phyloP scores from a whole-genome alignment of 2,113 vertebrate species.

The Lagopus leucura region DNA sequence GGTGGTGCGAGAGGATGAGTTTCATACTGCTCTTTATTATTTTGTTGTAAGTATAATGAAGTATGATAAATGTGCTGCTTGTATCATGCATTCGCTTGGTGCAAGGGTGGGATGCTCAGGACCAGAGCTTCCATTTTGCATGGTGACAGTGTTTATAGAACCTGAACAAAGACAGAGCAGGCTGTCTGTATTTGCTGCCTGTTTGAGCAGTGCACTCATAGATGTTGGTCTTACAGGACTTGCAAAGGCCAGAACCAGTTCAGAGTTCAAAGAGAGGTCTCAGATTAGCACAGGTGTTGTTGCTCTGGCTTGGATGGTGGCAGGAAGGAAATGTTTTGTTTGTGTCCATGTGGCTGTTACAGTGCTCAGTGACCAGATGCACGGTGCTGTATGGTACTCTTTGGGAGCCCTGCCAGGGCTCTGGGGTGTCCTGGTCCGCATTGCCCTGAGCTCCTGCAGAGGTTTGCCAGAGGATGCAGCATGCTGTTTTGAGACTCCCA shows the following conservation, averaged over 20 bases:
- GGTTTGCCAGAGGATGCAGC: not conserved
- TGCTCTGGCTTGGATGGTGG: not conserved
- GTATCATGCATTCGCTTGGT: not conserved
- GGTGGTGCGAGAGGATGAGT: not conserved
- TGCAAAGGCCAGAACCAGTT: not conserved
- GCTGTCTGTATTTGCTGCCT: not conserved
- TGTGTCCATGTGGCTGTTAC: not conserved
- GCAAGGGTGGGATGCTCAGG: not conserved
- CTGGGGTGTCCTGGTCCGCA: accelerated
- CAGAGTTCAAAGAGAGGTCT: not conserved
- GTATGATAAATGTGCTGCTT: not conserved
- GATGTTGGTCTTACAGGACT: accelerated
- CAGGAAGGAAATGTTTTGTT: not conserved
- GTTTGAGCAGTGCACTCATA: not conserved
- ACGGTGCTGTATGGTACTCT: not conserved
- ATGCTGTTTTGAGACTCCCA: not conserved
- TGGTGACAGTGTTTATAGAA: not conserved
- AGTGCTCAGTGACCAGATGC: not conserved
- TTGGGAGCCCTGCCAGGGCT: not conserved
- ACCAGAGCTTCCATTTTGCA: not conserved
- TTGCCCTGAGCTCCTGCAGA: not conserved
- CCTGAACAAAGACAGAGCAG: not conserved
- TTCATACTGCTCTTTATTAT: not conserved
- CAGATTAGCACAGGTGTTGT: not conserved
- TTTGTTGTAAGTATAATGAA: not conserved